A percentile compares a stretch with the other conserved stretches of the same genome.
Evolutionary conservation across 2,113 vertebrate species (phyloP).

Genomic region (Pangasianodon hypophthalmus): DNA sequence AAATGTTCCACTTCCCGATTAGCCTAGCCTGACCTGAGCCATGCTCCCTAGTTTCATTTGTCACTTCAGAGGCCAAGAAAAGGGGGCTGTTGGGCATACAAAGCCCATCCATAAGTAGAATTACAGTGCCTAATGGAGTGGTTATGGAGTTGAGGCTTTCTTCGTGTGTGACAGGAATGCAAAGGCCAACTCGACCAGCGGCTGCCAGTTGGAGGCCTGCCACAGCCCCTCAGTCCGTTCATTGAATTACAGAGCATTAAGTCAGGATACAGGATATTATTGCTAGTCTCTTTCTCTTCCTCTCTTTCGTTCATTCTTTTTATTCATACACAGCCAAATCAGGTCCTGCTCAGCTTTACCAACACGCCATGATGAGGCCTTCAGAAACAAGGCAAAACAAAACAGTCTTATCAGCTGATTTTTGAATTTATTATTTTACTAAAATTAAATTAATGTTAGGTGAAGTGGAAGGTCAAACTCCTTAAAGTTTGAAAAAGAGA

Average conservation of each 20-base stretch:
- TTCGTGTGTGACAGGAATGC: slow-evolving; percentile 47
- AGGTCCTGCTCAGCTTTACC: slow-evolving; percentile 7
- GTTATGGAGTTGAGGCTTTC: slow-evolving; percentile 46
- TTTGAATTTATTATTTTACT: not conserved
- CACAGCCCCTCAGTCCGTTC: slow-evolving; percentile 54
- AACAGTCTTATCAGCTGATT: slow-evolving; percentile 16
- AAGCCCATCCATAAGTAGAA: slow-evolving; percentile 43
- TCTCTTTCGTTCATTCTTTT: slow-evolving; percentile 43
- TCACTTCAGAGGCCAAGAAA: slow-evolving; percentile 37
- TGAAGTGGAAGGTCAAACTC: not conserved
- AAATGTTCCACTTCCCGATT: slow-evolving; percentile 28
- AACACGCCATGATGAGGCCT: not conserved
- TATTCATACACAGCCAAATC: slow-evolving; percentile 24
- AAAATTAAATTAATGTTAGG: not conserved
- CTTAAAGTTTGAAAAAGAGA: not conserved
- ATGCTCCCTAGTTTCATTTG: slow-evolving; percentile 26
- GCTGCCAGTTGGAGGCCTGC: slow-evolving; percentile 56
- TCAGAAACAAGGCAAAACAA: slow-evolving; percentile 4
- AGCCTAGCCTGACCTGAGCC: slow-evolving; percentile 11
- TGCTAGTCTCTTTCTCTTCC: slow-evolving; percentile 55
- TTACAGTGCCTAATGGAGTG: slow-evolving; percentile 45
- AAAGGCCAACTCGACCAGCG: slow-evolving; percentile 25
- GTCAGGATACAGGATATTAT: slow-evolving; percentile 61
- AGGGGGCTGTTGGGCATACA: slow-evolving; percentile 27
- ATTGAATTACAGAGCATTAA: slow-evolving; percentile 58